Evolutionary conservation across 2,888 invertebrate genomes (phyloP), one percentile per base, ranked within the genome.

Genomic region (Gerris lacustris): DNA sequence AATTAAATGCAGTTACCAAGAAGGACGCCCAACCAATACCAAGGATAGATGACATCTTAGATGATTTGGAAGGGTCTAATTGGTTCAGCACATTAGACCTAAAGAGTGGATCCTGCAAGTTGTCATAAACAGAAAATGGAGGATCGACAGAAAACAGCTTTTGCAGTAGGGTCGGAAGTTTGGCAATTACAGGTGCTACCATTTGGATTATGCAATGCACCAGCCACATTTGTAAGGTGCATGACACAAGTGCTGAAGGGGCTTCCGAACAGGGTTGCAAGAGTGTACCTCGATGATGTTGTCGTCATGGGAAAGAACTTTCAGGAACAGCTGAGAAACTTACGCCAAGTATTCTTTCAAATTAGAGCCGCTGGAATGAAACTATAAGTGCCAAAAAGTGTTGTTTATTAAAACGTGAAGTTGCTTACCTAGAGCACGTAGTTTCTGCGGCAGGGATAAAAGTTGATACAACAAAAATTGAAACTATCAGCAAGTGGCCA

Each of bases 241-340:
- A 45, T 67, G 7, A 66, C 17, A 18, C 44, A 47, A 9, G 45
- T 31, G 11, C 43, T 45, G 66, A 44, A 66, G 11, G 43, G 66
- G n/a, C 66, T 66, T 7, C 18, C n/a, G 67, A 31, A 31, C 6
- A 9, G 45, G 15, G 7, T 43, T 6, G 47, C 67, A 17, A 17
- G 45, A 11, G 66, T 67, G 45, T 70, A 70, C 31, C 62, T 70
- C 17, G 71, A 70, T 55, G 71, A 70, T 45, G 45, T 70, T 5
- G 31, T 69, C 5, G 71, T 69, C 5, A 31, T 44, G 9, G 66
- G 66, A 5, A n/a, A 7, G 15, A 66, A 11, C 11, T 66, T 66
- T 44, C 15, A 66, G 66, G 17, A 9, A n/a, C 43, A 31, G 6
- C n/a, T 66, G 17, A 6, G 43, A 11, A 11, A 17, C 17, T 44